These are phyloP conservation scores for Poliocrania exsul DNA, from an alignment of 2,797 vertebrate genomes.

Conservation along the genomic window DNA sequence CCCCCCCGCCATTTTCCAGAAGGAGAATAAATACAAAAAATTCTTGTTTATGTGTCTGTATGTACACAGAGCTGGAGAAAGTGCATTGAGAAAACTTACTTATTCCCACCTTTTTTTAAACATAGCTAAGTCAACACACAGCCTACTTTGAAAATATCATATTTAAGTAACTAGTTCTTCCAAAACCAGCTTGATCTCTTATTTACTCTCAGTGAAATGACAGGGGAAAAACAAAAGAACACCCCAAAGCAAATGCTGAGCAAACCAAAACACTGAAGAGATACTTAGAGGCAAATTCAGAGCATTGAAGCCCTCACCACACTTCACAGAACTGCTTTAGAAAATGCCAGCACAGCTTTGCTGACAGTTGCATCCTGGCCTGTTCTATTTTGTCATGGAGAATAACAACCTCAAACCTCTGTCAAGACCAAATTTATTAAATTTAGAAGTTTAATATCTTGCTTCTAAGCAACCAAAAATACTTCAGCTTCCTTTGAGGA, in stretches of 20 bases:
- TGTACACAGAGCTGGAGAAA: neutral
- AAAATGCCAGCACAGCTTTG: neutral
- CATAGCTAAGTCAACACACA: neutral
- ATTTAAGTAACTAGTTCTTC: neutral
- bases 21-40: neutral
- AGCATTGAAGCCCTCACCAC: neutral
- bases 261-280: neutral
- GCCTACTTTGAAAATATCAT: neutral
- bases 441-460: neutral
- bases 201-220: neutral
- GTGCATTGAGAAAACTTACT: neutral
- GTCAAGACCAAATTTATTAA: neutral
- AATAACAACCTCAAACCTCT: neutral
- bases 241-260: neutral
- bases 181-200: neutral
- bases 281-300: neutral
- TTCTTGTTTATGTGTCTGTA: neutral
- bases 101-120: neutral
- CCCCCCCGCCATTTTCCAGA: neutral
- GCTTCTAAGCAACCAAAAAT: neutral
- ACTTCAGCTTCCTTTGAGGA: neutral
- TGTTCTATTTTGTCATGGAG: neutral
- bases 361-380: neutral
- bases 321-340: neutral
- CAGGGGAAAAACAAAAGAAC: neutral